A percentile compares a stretch with the other conserved stretches of the same genome.
Evolutionary conservation across 2,888 invertebrate species (phyloP).

Genomic region (Tillus elongatus): DNA sequence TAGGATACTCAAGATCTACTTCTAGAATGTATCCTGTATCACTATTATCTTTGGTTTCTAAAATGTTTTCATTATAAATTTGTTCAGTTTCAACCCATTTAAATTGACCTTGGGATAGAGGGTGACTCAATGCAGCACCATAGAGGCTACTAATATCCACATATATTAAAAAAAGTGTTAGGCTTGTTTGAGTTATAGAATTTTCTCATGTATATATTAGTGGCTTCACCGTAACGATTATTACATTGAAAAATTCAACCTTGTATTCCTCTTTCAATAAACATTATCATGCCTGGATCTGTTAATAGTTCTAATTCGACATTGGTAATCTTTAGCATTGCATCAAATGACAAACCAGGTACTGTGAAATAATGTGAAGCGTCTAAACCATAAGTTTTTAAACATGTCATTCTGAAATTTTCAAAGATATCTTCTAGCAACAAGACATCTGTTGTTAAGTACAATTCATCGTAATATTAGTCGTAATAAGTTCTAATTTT

Average conservation of each 20-base stretch:
- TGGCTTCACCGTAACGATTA: slow-evolving; percentile 28
- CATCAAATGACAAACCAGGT: slow-evolving; percentile 19
- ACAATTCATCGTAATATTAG: slow-evolving; percentile 10
- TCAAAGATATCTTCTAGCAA: slow-evolving; percentile 14
- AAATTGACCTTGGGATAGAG: slow-evolving; percentile 27
- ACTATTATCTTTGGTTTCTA: slow-evolving; percentile 13
- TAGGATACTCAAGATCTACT: slow-evolving; percentile 36
- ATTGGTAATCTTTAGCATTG: slow-evolving; percentile 25
- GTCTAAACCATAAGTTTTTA: slow-evolving; percentile 27
- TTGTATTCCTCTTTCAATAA: slow-evolving; percentile 28
- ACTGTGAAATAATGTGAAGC: slow-evolving; percentile 33
- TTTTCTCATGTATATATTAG: slow-evolving; percentile 31
- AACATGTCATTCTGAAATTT: slow-evolving; percentile 8
- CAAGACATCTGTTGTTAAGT: slow-evolving; percentile 13
- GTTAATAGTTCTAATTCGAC: slow-evolving; percentile 30
- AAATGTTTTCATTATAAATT: too few species aligned
- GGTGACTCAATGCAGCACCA: slow-evolving; percentile 23
- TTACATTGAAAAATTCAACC: slow-evolving; percentile 30
- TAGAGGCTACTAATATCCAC: too few species aligned
- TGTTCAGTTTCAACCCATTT: slow-evolving; percentile 27
- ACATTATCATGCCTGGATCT: slow-evolving; percentile 31
- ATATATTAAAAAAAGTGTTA: slow-evolving; percentile 25
- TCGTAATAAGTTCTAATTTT: slow-evolving; percentile 17
- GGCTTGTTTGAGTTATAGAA: slow-evolving; percentile 24
- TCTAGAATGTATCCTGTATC: slow-evolving; percentile 32